Base-by-base conservation (phyloP, 1,140 invertebrate species). In the Magallana gigas region DNA sequence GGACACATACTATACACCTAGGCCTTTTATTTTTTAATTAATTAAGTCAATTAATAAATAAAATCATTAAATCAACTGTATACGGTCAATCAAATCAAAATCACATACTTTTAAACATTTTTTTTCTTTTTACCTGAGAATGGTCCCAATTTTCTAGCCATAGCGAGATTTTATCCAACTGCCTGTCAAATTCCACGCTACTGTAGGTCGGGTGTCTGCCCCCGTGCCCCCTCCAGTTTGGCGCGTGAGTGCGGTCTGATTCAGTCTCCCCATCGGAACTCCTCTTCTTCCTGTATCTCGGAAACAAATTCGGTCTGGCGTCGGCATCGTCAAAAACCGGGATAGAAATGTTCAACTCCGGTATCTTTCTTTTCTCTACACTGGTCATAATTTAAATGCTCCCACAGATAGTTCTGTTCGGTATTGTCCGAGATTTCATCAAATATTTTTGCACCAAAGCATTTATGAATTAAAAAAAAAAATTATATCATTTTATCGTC, bases 121-220 rank as follows among this genome's bases (percentile, higher is more conserved):
- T 48, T 48, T 48, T 48, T 1, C 0, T 48, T 48, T 48, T 9
- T 71, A 94, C 93, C 91, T 94, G 91, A 68, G 90, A 83, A 85
- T 94, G 93, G 57, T 89, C 90, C 93, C 93, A 94, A 8, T 85
- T 81, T 85, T 94, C 93, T 59, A 94, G 11, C 93, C 93, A 94
- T 11, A 93, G 83, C 58, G 92, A 91, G 60, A 94, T 87, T 84
- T 93, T 93, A 68, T 94, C 93, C 89, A 94, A 82, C 87, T 94
- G 93, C 86, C 91, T 91, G 82, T 94, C 93, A 91, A 93, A 94
- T 64, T 93, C 92, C 18, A 93, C 91, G 84, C 91, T 91, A 59
- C 89, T 91, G 23, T 83, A 57, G n/a, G 92, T 92, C 4, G 92
- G 91, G 36, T 88, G 88, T 36, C 91, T 88, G 1, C 93, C 93